Conservation (phyloP, 2,888 invertebrate genomes). For the Cheilosia urbana region DNA sequence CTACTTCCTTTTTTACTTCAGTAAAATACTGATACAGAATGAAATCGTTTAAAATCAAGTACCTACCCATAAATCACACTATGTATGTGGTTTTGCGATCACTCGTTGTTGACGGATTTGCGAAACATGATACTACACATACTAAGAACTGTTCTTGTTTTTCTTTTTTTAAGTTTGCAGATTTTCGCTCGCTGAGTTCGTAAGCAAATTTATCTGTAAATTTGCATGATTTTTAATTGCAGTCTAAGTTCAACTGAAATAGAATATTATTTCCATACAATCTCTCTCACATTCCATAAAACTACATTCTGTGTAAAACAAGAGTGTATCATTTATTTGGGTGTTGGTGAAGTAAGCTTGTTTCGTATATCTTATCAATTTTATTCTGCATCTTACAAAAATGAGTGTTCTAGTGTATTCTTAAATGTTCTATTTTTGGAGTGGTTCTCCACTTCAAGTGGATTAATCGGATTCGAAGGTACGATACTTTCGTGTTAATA, state of each 20-base stretch:
- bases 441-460: conserved; percentile 49
- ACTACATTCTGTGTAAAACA: conserved; percentile 44
- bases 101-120: too few species aligned
- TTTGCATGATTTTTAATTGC: conserved; percentile 67
- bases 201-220: too few species aligned
- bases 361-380: conserved; percentile 17
- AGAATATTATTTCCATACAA: conserved; percentile 56
- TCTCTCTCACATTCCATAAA: conserved; percentile 54
- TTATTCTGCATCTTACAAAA: conserved; percentile 24
- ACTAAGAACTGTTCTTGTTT: too few species aligned
- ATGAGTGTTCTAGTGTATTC: conserved; percentile 14
- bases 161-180: too few species aligned
- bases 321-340: conserved; percentile 55
- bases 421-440: conserved; percentile 54
- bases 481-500: neutral
- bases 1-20: too few species aligned
- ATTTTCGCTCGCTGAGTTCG: too few species aligned
- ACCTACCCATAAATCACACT: too few species aligned
- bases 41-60: too few species aligned
- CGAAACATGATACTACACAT: too few species aligned
- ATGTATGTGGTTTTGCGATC: too few species aligned
- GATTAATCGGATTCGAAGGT: conserved; percentile 55
- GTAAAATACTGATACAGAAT: too few species aligned
- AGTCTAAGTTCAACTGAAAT: conserved; percentile 58
- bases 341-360: conserved; percentile 54